Evolutionary conservation across 2,113 vertebrate genomes (phyloP), one percentile per base, ranked within the genome.

Genomic region (Tenebrosternarchus preto): DNA sequence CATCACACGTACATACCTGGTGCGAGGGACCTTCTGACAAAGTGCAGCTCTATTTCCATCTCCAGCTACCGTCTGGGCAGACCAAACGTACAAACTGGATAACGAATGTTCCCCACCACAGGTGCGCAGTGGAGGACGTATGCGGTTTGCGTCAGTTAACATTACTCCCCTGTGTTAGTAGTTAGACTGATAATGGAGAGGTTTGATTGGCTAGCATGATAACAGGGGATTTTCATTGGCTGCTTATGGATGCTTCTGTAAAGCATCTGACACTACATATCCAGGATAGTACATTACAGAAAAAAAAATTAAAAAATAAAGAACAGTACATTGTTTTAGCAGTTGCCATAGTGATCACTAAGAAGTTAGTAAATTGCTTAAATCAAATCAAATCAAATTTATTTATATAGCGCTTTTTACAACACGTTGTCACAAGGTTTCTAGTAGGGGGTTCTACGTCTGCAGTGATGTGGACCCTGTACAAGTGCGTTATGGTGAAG

Each of bases 11-110:
- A 43, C 60, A 31, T 61, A 50, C 63, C 63, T 78, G 73, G 71
- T 71, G 59, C 39, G 3, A 19, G n/a, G 36, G 53, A 79, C 70
- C 53, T 43, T 7, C 20, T 78, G 72, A 80, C 43, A 83, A 67
- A 71, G 69, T 77, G 75, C 64, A 69, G 80, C 60, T 80, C 71
- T 80, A 68, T 74, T 77, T 80, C 66, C 61, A 69, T 57, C 67
- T 74, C 66, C 29, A 56, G 74, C 77, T 83, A 78, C 78, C 50
- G 71, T 83, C 75, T 67, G 57, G 31, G 36, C 61, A 12, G 7
- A 56, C 69, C 60, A 31, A 17, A 27, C 57, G 19, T 25, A 27
- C 55, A 73, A 76, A 63, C 9, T 25, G 29, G 53, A 5, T 43
- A 76, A 72, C 66, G 70, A 64, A 63, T 75, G 50, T 79, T 56